Base-by-base conservation (phyloP, 2,888 invertebrate genomes). In the Andrena fulva region DNA sequence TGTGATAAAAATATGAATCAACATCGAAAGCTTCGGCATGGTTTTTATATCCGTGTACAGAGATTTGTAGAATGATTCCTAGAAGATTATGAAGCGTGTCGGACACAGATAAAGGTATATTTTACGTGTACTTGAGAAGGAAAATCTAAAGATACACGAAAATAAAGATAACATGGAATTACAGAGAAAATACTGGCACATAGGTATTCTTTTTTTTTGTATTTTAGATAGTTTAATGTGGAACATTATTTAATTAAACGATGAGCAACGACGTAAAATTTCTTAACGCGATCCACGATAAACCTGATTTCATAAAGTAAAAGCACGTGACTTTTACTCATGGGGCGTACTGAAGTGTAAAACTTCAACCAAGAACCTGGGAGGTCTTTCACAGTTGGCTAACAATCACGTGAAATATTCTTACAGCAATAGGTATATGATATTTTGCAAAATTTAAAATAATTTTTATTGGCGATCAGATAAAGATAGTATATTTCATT, bases 221-320 rank as follows among this genome's bases (percentile, higher is more conserved):
- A 16, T 42, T 4, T 42, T 16, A 16, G 12, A 42, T 42, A 16
- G 42, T 42, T 16, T 16, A 42, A 16, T 42, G 42, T 42, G 16
- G 42, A 42, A 5, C 42, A 16, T 42, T 12, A 7, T 20, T 60
- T 48, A 16, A 29, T 16, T 31, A 8, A 48, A 71, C 24, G 29
- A 8, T 10, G 7, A 33, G 31, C 0, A 29, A 29, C 1, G 5
- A 10, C 12, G 16, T 12, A 24, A 48, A 29, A 60, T 29, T 50
- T 4, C 1, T 60, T 31, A 2, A 6, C 16, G 8, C 1, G n/a
- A 24, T 68, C 60, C 8, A 50, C 12, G 10, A 8, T 16, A 56
- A 33, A 59, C n/a, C 64, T 42, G 62, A 59, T 80, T 77, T 80
- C 77, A 56, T 77, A 48, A 77, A 71, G 80, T 77, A 80, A 80